Evolutionary conservation across 2,797 vertebrate genomes (phyloP).

Genomic region (Sphenopsis melanotis): DNA sequence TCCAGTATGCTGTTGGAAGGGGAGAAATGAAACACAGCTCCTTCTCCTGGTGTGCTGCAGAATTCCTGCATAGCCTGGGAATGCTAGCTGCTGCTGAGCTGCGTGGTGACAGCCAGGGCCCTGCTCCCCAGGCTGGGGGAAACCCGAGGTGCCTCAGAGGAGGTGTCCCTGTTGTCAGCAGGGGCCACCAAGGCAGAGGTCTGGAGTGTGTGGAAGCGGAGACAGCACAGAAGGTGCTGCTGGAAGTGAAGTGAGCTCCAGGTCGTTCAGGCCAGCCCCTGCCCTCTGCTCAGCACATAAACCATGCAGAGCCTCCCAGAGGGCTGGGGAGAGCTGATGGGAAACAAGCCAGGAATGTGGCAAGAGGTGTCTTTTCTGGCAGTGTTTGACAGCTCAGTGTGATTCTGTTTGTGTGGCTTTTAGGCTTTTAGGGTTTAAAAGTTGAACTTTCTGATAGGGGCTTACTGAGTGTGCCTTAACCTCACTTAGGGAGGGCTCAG

Average conservation of each 20-base stretch:
- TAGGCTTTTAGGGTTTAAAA: not conserved
- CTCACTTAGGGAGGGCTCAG: not conserved
- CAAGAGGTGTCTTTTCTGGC: not conserved
- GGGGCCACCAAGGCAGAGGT: not conserved
- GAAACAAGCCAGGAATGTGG: not conserved
- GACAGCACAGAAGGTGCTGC: not conserved
- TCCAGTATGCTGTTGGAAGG: not conserved
- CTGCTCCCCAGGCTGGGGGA: not conserved
- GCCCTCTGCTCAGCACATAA: not conserved
- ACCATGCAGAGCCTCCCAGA: not conserved
- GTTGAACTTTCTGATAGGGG: not conserved
- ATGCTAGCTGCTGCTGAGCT: not conserved
- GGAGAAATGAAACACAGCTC: constrained; percentile 17
- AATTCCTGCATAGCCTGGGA: not conserved
- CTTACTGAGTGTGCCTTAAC: not conserved
- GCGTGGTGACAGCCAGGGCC: not conserved
- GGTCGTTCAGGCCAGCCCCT: rapidly evolving
- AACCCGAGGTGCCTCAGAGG: not conserved
- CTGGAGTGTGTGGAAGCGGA: not conserved
- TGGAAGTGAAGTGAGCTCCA: not conserved
- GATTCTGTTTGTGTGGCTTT: not conserved
- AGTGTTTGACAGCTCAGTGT: not conserved
- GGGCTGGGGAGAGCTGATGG: not conserved
- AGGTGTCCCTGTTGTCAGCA: not conserved
- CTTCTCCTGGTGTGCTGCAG: not conserved